Percentiles rank a stretch among this genome's conserved stretches.
These are phyloP conservation scores for Drosophila gaucha DNA, from an alignment of 2,888 invertebrate genomes.

Conservation along the genomic window DNA sequence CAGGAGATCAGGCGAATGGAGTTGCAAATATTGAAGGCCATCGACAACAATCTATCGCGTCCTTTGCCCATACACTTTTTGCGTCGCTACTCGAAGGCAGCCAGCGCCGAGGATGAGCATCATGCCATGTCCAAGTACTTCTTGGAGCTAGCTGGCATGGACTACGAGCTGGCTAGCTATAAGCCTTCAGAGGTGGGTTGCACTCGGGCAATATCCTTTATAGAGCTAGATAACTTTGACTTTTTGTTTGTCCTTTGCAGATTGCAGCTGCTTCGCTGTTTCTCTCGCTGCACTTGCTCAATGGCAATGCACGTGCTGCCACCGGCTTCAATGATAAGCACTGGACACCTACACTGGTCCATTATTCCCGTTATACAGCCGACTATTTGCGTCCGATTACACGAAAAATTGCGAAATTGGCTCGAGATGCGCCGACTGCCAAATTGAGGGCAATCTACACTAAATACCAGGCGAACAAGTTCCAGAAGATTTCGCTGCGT, in stretches of 20 bases:
- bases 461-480: slow-evolving; percentile 87
- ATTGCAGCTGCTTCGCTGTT: slow-evolving; percentile 83
- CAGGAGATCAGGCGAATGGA: slow-evolving; percentile 94
- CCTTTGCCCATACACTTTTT: slow-evolving; percentile 96
- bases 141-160: slow-evolving; percentile 92
- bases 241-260: slow-evolving; percentile 61
- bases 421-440: slow-evolving; percentile 88
- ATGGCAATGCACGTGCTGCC: slow-evolving; percentile 68
- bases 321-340: slow-evolving; percentile 83
- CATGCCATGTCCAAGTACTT: slow-evolving; percentile 96
- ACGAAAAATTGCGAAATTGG: slow-evolving; percentile 88
- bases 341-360: slow-evolving; percentile 91
- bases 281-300: slow-evolving; percentile 82
- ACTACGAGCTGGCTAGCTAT: slow-evolving; percentile 91
- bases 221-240: no score
- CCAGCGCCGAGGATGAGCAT: slow-evolving; percentile 87
- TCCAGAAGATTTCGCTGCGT: slow-evolving; percentile 88
- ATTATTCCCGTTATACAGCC: slow-evolving; percentile 91
- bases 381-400: slow-evolving; percentile 89
- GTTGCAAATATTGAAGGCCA: slow-evolving; percentile 89
- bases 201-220: no score
- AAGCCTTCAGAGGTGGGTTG: slow-evolving; percentile 92
- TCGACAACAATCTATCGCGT: slow-evolving; percentile 93
- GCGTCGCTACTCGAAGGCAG: slow-evolving; percentile 89
- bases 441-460: slow-evolving; percentile 89